phyloP scores from a whole-genome alignment of 92 coral and sea anemone species.

The Hydrozoanthus gracilis region DNA sequence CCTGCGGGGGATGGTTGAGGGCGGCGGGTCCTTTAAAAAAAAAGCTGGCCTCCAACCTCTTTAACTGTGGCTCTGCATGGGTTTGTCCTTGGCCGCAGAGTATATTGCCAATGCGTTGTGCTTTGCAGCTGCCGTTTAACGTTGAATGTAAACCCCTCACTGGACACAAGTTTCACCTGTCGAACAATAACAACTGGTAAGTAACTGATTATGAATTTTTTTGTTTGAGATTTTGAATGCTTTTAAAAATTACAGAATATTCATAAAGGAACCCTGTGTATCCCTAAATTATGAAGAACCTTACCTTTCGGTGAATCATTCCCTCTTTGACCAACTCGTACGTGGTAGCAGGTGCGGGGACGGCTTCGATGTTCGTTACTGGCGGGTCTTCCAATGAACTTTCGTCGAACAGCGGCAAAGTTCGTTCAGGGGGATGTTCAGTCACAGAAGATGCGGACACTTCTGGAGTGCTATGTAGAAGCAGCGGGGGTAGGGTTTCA shows the following conservation, averaged over 20 bases:
- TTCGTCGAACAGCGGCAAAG: slow-evolving; percentile 23
- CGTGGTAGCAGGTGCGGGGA: neutral
- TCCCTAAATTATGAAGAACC: neutral
- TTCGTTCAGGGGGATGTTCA: neutral
- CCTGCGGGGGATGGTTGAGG: neutral
- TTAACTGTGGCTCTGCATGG: neutral
- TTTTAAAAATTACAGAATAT: too few species aligned
- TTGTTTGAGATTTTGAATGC: too few species aligned
- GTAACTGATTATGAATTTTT: neutral
- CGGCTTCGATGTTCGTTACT: neutral
- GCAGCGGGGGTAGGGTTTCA: slow-evolving; percentile 10
- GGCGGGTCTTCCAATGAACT: slow-evolving; percentile 10
- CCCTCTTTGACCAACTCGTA: slow-evolving; percentile 6
- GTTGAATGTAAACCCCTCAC: neutral
- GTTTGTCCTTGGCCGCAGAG: neutral
- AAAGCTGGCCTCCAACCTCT: neutral
- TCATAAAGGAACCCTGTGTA: neutral
- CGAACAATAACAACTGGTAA: neutral
- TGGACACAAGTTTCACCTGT: slow-evolving; percentile 6
- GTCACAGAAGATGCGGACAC: neutral
- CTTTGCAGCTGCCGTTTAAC: neutral
- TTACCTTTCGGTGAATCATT: neutral
- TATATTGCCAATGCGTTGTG: slow-evolving; percentile 8
- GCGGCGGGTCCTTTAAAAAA: neutral
- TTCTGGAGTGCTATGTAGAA: slow-evolving; percentile 8